Evolutionary conservation across 30 jellyfish, hydroid and myxozoan genomes (phyloP).

Genomic region (Cassiopea xamachana): DNA sequence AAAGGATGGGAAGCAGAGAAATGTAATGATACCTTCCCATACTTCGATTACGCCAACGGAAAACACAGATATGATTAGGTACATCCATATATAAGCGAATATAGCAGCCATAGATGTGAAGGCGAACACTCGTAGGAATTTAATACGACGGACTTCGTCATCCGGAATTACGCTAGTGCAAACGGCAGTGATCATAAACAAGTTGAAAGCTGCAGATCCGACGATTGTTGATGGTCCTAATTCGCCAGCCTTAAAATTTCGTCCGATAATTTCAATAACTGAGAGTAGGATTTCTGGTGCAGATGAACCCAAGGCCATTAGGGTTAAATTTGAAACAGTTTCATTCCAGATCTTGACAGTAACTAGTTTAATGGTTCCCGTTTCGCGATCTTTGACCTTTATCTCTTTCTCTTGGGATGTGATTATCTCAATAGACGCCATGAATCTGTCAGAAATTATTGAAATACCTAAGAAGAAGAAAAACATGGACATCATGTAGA

Average conservation of each 20-base stretch:
- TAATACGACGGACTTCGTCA: slow-evolving; percentile 95
- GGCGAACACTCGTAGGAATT: slow-evolving; percentile 93
- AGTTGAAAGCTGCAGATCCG: slow-evolving; percentile 99
- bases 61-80: slow-evolving; percentile 86
- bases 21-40: slow-evolving; percentile 97
- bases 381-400: slow-evolving; percentile 89
- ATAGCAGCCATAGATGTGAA: slow-evolving; percentile 94
- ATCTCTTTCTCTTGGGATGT: slow-evolving; percentile 98
- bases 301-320: slow-evolving; percentile 99
- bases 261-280: slow-evolving; percentile 93
- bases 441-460: slow-evolving; percentile 97
- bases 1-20: slow-evolving; percentile 92
- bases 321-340: slow-evolving; percentile 95
- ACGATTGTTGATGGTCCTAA: slow-evolving; percentile 99
- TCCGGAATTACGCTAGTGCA: slow-evolving; percentile 95
- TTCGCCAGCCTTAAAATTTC: slow-evolving; percentile 95
- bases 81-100: slow-evolving; percentile 97
- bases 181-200: slow-evolving; percentile 96
- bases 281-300: slow-evolving; percentile 99
- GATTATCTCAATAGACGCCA: slow-evolving; percentile 98
- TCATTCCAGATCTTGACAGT: slow-evolving; percentile 99
- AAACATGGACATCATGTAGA: slow-evolving; percentile 90
- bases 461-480: slow-evolving; percentile 98
- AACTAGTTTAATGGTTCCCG: slow-evolving; percentile 88
- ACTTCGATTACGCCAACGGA: slow-evolving; percentile 94